Conservation (phyloP, 2,888 invertebrate species). For the Argyresthia goedartella region DNA sequence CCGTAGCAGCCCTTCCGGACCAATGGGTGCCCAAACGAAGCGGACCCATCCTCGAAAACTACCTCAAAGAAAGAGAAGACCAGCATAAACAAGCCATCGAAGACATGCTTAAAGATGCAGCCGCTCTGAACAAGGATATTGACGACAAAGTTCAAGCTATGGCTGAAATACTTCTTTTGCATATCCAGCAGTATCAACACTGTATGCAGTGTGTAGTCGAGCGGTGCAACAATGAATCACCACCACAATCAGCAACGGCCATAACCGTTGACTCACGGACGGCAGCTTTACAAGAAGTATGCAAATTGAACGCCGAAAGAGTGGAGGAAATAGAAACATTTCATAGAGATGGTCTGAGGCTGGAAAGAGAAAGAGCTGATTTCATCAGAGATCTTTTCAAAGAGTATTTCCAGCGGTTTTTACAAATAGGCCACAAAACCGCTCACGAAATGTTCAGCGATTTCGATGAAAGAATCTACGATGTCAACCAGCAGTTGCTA, state of each 20-base stretch:
- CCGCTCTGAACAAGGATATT: slow-evolving; percentile 26
- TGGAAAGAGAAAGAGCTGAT: slow-evolving; percentile 45
- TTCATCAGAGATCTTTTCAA: slow-evolving; percentile 32
- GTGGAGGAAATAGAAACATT: slow-evolving; percentile 28
- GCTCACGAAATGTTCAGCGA: slow-evolving; percentile 43
- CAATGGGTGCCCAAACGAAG: slow-evolving; percentile 5
- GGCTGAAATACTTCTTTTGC: slow-evolving; percentile 28
- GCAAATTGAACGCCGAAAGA: slow-evolving; percentile 21
- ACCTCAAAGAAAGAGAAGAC: slow-evolving; percentile 33
- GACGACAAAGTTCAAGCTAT: slow-evolving; percentile 32
- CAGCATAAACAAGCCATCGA: slow-evolving; percentile 25
- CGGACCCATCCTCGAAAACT: slow-evolving; percentile 18
- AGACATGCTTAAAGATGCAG: slow-evolving; percentile 23
- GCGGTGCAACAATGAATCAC: slow-evolving; percentile 11
- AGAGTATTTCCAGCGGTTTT: slow-evolving; percentile 35
- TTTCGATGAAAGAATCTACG: slow-evolving; percentile 45
- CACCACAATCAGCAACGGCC: background rate
- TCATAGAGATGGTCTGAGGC: slow-evolving; percentile 27
- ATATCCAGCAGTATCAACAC: slow-evolving; percentile 34
- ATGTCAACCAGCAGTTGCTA: slow-evolving; percentile 48
- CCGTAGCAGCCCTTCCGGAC: background rate
- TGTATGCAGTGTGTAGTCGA: slow-evolving; percentile 33
- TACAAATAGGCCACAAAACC: slow-evolving; percentile 31
- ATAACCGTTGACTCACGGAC: slow-evolving; percentile 20
- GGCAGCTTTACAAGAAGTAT: slow-evolving; percentile 24